Evolutionary conservation across 1,140 invertebrate genomes (phyloP).

Genomic region (Drosophila santomea): DNA sequence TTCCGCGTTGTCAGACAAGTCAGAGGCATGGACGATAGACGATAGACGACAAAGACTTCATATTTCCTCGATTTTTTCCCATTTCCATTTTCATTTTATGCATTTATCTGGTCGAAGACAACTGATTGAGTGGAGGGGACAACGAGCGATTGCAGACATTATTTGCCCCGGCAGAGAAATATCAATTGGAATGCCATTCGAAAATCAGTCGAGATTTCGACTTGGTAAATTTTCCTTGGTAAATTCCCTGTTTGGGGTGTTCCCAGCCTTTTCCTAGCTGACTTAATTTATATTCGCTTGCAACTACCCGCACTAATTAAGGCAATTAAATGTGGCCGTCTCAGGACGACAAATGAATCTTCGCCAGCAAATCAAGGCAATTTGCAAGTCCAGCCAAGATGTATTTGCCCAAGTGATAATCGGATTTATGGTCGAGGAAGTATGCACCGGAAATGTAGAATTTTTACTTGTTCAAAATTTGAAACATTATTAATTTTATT

Average conservation of each 20-base stretch:
- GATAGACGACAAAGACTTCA: conserved; percentile 70
- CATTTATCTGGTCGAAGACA: conserved; percentile 45
- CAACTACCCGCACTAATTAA: conserved; percentile 56
- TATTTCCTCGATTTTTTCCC: conserved; percentile 37
- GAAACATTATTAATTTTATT: too few species aligned
- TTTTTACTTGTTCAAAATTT: neutral
- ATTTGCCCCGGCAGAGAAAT: conserved; percentile 5
- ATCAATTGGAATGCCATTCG: conserved; percentile 17
- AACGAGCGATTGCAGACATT: conserved; percentile 16
- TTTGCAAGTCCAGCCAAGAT: conserved; percentile 46
- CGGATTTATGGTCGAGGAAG: conserved; percentile 27
- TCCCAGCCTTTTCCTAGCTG: too few species aligned
- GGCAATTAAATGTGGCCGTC: conserved; percentile 59
- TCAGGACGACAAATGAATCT: conserved; percentile 42
- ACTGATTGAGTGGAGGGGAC: conserved; percentile 35
- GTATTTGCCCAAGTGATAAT: conserved; percentile 11
- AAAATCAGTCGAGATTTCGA: conserved; percentile 7
- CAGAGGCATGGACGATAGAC: conserved; percentile 52
- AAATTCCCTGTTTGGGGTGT: neutral
- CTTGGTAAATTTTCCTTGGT: conserved; percentile 4
- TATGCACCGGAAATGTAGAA: neutral
- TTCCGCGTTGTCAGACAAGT: conserved; percentile 78
- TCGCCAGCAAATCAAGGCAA: conserved; percentile 41
- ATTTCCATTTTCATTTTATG: conserved; percentile 32
- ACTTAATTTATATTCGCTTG: conserved; percentile 22